phyloP scores from a whole-genome alignment of 2,888 invertebrate genomes.

The Neoaliturus tenellus region DNA sequence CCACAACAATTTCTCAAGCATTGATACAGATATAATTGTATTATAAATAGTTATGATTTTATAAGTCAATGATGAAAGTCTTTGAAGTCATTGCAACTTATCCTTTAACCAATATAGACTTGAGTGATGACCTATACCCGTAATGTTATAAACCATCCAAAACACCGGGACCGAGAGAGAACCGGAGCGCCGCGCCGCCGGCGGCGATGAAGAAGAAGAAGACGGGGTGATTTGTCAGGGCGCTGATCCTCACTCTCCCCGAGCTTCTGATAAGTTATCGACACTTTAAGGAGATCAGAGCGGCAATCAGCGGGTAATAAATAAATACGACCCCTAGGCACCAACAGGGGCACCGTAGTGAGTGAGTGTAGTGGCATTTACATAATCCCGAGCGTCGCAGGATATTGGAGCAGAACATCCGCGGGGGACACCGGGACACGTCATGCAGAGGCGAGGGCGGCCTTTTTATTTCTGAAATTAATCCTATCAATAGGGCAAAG shows the following conservation, averaged over 20 bases:
- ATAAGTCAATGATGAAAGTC: no score
- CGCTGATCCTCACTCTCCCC: not conserved
- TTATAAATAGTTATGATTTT: no score
- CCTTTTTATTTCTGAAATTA: not conserved
- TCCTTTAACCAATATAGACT: no score
- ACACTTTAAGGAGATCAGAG: slow-evolving; percentile 37
- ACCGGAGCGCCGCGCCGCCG: no score
- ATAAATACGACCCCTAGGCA: slow-evolving; percentile 26
- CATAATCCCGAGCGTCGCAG: slow-evolving; percentile 19
- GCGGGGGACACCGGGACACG: no score
- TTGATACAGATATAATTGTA: no score
- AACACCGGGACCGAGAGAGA: no score
- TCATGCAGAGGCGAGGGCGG: not conserved
- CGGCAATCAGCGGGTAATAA: slow-evolving; percentile 21
- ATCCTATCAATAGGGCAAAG: not conserved
- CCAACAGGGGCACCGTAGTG: not conserved
- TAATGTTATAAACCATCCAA: no score
- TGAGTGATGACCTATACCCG: no score
- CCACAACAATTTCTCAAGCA: no score
- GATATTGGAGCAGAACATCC: not conserved
- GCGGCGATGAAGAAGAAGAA: not conserved
- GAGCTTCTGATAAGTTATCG: slow-evolving; percentile 8
- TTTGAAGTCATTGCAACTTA: no score
- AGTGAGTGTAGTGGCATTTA: not conserved
- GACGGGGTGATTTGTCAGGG: not conserved